Base-by-base conservation (phyloP, 2,888 invertebrate genomes). In the Furcula furcula region DNA sequence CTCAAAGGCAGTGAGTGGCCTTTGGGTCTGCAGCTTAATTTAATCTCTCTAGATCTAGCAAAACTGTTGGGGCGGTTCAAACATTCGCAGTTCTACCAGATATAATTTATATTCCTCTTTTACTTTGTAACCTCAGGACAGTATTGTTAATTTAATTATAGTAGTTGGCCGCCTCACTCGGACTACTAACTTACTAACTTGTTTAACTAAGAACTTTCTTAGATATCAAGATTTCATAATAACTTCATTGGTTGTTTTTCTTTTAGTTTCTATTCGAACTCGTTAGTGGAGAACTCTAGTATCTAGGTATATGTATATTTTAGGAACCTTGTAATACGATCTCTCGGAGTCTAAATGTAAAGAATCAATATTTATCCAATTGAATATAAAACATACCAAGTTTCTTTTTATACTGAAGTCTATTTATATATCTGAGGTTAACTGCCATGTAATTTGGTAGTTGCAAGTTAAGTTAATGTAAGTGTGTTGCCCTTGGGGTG, bases 141-240 rank as follows among this genome's bases (percentile, higher is more conserved):
- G 47, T 46, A 46, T 52, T 52, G 51, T 54, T 65, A 65, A 66
- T 65, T 58, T 46, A 53, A 65, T 66, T 54, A 53, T 31, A 45
- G 30, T 23, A 57, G 51, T 52, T 36, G 54, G 53, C 47, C 46
- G 50, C 52, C 39, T 42, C 61, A 67, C 57, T 56, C 61, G 69
- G 62, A 67, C 61, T 55, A n/a, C n/a, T n/a, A n/a, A n/a, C n/a
- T n/a, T n/a, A 57, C 51, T 76, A 66, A 76, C 68, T 73, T 65
- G 59, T 65, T 70, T 67, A 61, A 64, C 62, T 56, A 58, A 61
- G 40, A 55, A 61, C 62, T 62, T 59, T 65, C 43, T 48, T 38
- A 26, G 39, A 34, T 35, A 23, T 22, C 11, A 13, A 12, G 36
- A 50, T 29, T 40, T 29, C 11, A 27, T 37, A 38, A 32, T 38